Conservation (phyloP, 2,113 vertebrate species). For the Myrmophylax atrothorax region DNA sequence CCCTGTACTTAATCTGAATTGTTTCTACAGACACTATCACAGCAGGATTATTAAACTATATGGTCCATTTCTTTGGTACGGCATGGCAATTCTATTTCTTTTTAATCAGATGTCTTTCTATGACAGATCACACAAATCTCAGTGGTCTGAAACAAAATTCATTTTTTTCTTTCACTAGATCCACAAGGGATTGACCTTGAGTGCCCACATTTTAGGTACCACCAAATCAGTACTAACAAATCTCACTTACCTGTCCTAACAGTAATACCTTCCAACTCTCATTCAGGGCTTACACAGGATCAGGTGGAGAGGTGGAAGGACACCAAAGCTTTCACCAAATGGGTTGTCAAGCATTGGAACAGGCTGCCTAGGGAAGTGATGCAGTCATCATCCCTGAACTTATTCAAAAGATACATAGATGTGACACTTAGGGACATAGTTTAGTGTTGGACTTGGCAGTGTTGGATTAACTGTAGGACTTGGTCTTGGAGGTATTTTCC, state of each 20-base stretch:
- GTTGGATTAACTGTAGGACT: neutral
- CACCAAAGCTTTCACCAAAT: neutral
- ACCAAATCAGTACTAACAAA: neutral
- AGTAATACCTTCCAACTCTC: neutral
- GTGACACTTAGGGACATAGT: neutral
- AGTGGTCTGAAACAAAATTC: neutral
- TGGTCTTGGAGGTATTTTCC: neutral
- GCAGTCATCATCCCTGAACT: neutral
- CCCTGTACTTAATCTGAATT: neutral
- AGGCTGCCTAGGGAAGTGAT: neutral
- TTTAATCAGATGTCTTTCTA: neutral
- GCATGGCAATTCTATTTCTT: neutral
- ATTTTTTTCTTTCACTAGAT: neutral
- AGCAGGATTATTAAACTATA: neutral
- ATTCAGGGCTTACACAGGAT: accelerated
- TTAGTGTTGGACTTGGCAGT: neutral
- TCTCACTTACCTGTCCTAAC: neutral
- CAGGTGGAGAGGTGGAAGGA: neutral
- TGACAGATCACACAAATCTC: neutral
- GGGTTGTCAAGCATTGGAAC: neutral
- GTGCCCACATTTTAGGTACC: neutral
- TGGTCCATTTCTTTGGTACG: neutral
- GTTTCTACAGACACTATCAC: neutral
- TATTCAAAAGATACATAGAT: neutral
- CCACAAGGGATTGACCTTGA: neutral